Percentiles rank a stretch among this genome's conserved stretches.
These are phyloP conservation scores for Lasiommata megera DNA, from an alignment of 2,888 invertebrate species.

Conservation along the genomic window DNA sequence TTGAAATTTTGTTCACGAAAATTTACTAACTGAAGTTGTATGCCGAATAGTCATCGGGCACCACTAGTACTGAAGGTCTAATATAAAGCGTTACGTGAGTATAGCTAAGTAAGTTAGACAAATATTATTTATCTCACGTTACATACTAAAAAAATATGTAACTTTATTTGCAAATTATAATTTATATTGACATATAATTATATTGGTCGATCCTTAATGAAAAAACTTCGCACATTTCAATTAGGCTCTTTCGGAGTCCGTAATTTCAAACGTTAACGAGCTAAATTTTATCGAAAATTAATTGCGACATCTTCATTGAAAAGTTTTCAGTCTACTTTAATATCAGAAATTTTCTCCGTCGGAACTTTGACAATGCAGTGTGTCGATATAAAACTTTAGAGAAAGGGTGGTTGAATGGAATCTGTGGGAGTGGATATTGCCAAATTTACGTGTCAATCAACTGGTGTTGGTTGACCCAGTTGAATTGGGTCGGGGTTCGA, in stretches of 20 bases:
- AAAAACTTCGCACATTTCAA: slow-evolving; percentile 74
- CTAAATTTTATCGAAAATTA: slow-evolving; percentile 80
- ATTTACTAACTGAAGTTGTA: too few relatives aligned
- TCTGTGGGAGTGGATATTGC: slow-evolving; percentile 45
- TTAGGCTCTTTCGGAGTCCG: slow-evolving; percentile 67
- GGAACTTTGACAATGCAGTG: slow-evolving; percentile 65
- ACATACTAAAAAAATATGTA: too few relatives aligned
- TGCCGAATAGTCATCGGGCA: too few relatives aligned
- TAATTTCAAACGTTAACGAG: slow-evolving; percentile 77
- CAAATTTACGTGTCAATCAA: slow-evolving; percentile 22
- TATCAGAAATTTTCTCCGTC: slow-evolving; percentile 62
- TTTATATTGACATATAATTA: slow-evolving; percentile 23
- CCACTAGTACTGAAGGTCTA: too few relatives aligned
- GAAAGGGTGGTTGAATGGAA: slow-evolving; percentile 50
- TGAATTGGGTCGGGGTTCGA: too few relatives aligned
- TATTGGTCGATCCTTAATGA: slow-evolving; percentile 53
- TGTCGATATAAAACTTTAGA: slow-evolving; percentile 44
- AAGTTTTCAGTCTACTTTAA: slow-evolving; percentile 70
- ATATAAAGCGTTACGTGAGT: too few relatives aligned
- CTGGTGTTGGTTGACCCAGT: neutral
- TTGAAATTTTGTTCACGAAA: too few relatives aligned
- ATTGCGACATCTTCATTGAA: slow-evolving; percentile 79
- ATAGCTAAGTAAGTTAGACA: too few relatives aligned
- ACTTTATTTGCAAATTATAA: neutral
- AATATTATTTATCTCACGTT: too few relatives aligned